These are phyloP conservation scores for Babylonia areolata DNA, from an alignment of 1,140 invertebrate species.

Conservation along the genomic window DNA sequence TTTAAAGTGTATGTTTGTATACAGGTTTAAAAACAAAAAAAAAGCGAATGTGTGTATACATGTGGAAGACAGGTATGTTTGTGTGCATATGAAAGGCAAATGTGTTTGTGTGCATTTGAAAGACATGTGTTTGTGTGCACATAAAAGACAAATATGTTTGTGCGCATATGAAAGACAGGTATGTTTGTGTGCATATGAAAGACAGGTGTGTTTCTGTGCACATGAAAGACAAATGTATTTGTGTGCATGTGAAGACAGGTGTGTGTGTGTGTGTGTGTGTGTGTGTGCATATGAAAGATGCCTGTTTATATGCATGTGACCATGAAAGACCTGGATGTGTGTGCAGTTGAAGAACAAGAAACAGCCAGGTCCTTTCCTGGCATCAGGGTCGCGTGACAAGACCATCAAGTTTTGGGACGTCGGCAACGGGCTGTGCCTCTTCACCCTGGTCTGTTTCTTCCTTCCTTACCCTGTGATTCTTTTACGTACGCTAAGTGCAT, in stretches of 20 bases:
- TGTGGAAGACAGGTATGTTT: too few species aligned
- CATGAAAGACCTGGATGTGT: too few species aligned
- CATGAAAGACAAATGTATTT: neutral
- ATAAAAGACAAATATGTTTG: too few species aligned
- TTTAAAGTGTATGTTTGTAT: too few species aligned
- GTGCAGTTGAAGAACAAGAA: slow-evolving; percentile 84
- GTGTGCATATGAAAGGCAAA: too few species aligned
- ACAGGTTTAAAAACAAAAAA: too few species aligned
- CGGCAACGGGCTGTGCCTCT: slow-evolving; percentile 91
- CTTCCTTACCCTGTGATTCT: neutral
- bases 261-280: neutral
- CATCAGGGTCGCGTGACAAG: slow-evolving; percentile 97
- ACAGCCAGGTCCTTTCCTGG: slow-evolving; percentile 92
- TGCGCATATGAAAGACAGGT: too few species aligned
- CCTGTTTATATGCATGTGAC: neutral
- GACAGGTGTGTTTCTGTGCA: neutral
- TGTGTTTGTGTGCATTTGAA: too few species aligned
- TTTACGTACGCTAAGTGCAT: neutral
- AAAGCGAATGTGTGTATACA: too few species aligned
- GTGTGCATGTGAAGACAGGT: neutral
- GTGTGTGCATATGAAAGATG: neutral
- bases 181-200: too few species aligned
- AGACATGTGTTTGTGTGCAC: too few species aligned
- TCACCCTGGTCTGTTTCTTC: slow-evolving; percentile 82
- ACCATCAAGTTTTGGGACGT: slow-evolving; percentile 98